These are phyloP conservation scores for Lophius americanus DNA, from an alignment of 2,797 vertebrate genomes.

Conservation along the genomic window DNA sequence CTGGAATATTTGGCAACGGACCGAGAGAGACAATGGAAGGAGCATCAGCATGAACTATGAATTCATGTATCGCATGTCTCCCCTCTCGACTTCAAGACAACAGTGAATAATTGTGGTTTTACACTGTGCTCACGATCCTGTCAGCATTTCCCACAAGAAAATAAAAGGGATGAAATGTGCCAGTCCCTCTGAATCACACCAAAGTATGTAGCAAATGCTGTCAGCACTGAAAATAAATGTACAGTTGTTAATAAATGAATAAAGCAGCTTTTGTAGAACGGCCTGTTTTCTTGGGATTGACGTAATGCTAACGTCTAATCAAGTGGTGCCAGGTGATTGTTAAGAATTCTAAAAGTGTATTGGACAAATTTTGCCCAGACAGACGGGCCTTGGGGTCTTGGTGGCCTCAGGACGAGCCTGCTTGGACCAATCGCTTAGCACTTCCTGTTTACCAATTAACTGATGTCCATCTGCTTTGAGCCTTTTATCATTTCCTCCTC, in stretches of 20 bases:
- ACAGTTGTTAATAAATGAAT: constrained; percentile 88
- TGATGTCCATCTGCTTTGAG: no score
- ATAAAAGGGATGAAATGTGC: constrained; percentile 41
- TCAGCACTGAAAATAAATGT: constrained; percentile 85
- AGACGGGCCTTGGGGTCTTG: no score
- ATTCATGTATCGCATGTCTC: constrained; percentile 16
- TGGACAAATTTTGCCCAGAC: no score
- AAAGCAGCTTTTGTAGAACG: constrained; percentile 82
- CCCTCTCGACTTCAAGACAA: constrained; percentile 23
- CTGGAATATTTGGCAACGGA: constrained; percentile 42
- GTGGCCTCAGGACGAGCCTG: no score
- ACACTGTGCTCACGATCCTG: constrained; percentile 57
- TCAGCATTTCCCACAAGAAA: constrained; percentile 63
- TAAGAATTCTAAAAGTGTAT: no score
- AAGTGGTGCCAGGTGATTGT: not conserved
- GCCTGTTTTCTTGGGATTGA: constrained; percentile 41
- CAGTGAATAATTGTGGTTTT: constrained; percentile 47
- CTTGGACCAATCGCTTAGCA: no score
- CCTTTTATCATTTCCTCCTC: no score
- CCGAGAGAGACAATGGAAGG: constrained; percentile 19
- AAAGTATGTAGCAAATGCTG: constrained; percentile 88
- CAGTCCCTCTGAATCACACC: constrained; percentile 79
- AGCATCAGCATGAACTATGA: constrained; percentile 26
- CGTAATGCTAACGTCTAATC: not conserved
- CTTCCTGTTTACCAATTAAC: no score